Conservation (phyloP, 2,113 vertebrate genomes). For the Cyanoliseus patagonus region DNA sequence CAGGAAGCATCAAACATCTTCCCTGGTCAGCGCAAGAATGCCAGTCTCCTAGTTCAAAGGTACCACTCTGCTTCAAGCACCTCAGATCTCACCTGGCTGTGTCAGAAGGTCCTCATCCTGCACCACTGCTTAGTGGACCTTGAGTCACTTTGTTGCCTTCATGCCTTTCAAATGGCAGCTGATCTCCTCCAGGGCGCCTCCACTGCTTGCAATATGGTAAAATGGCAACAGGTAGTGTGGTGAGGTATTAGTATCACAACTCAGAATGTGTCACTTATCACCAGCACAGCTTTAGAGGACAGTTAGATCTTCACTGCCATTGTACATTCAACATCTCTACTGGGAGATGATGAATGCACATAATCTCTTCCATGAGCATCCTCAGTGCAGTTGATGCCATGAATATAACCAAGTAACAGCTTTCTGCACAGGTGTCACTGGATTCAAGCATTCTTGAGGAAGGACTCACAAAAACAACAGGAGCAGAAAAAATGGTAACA, state of each 20-base stretch:
- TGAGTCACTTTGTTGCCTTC: background rate
- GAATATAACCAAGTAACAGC: background rate
- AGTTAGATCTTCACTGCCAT: background rate
- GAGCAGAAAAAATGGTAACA: background rate
- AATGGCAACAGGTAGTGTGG: background rate
- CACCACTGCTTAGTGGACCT: rapidly evolving
- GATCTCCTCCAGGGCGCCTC: background rate
- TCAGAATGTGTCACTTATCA: background rate
- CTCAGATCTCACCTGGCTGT: background rate
- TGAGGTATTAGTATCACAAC: background rate
- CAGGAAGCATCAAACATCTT: background rate
- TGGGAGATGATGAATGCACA: background rate
- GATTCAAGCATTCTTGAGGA: background rate
- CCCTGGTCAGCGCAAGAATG: background rate
- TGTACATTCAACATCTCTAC: background rate
- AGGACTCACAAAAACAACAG: background rate
- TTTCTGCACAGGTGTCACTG: background rate
- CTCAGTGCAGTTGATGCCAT: background rate
- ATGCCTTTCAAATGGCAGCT: background rate
- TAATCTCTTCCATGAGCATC: background rate
- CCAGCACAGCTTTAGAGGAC: background rate
- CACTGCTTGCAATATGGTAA: background rate
- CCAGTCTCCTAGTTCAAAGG: background rate
- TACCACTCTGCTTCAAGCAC: background rate
- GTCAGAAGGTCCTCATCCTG: background rate